A percentile compares a stretch with the other conserved stretches of the same genome.
These are phyloP conservation scores for Actenoides lindsayi DNA, from an alignment of 2,113 vertebrate species.

Conservation along the genomic window DNA sequence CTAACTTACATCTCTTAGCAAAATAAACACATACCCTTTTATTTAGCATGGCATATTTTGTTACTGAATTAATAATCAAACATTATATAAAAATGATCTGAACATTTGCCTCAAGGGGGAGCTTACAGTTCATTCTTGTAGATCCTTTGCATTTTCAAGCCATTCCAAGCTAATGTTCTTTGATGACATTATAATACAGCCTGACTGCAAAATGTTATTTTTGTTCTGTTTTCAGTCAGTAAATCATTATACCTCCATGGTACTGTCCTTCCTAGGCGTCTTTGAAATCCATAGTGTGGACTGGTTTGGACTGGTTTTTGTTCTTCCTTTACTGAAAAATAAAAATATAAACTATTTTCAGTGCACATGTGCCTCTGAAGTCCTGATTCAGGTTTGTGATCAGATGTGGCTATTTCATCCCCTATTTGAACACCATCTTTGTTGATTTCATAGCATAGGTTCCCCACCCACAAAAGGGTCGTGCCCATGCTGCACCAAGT, in stretches of 20 bases:
- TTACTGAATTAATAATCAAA: constrained; percentile 74
- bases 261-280: constrained; percentile 82
- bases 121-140: constrained; percentile 80
- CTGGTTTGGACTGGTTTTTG: constrained; percentile 86
- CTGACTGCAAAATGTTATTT: constrained; percentile 54
- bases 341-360: constrained; percentile 61
- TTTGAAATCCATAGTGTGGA: constrained; percentile 95
- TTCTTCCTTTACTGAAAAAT: constrained; percentile 83
- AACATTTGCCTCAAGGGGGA: constrained; percentile 80
- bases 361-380: background rate
- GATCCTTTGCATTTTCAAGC: constrained; percentile 79
- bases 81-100: constrained; percentile 76
- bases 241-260: constrained; percentile 86
- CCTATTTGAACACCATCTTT: background rate
- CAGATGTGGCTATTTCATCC: background rate
- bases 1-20: constrained; percentile 64
- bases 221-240: constrained; percentile 56
- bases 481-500: background rate
- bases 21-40: constrained; percentile 77
- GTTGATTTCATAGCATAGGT: background rate
- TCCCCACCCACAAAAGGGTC: background rate
- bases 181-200: constrained; percentile 61
- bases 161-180: constrained; percentile 82
- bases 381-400: background rate
- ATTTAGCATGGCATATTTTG: constrained; percentile 73